These are phyloP conservation scores for Hypomecis punctinalis DNA, from an alignment of 2,888 invertebrate species.

Conservation along the genomic window DNA sequence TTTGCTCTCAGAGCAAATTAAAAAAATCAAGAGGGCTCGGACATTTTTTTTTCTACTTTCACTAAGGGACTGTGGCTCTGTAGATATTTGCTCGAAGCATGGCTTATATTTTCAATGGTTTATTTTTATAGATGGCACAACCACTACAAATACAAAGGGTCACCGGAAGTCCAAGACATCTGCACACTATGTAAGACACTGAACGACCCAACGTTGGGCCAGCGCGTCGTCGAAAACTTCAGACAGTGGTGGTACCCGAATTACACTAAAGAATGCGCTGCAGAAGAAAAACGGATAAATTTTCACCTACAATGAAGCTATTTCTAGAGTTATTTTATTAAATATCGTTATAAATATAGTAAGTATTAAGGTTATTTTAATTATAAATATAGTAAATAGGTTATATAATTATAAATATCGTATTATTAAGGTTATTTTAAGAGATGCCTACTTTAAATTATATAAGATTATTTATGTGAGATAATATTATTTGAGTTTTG, in stretches of 20 bases:
- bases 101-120: not conserved
- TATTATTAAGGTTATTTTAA: too few species aligned
- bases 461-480: too few species aligned
- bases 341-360: too few species aligned
- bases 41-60: not conserved
- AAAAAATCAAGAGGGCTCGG: too few species aligned
- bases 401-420: too few species aligned
- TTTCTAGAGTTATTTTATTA: too few species aligned
- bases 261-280: slow-evolving; percentile 48
- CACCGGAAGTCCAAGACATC: slow-evolving; percentile 49
- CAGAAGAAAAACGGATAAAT: slow-evolving; percentile 51
- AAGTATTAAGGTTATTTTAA: too few species aligned
- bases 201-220: slow-evolving; percentile 47
- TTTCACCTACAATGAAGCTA: not conserved
- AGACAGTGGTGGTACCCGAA: slow-evolving; percentile 67
- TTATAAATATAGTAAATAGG: too few species aligned
- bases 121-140: slow-evolving; percentile 65
- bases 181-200: slow-evolving; percentile 63
- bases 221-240: slow-evolving; percentile 49
- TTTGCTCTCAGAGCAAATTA: not conserved
- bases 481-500: too few species aligned
- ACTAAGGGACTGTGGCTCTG: too few species aligned
- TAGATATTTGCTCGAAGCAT: too few species aligned
- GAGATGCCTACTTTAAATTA: too few species aligned
- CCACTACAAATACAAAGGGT: slow-evolving; percentile 58